Evolutionary conservation across 2,797 vertebrate species (phyloP).

Genomic region (Chiroxiphia lanceolata): DNA sequence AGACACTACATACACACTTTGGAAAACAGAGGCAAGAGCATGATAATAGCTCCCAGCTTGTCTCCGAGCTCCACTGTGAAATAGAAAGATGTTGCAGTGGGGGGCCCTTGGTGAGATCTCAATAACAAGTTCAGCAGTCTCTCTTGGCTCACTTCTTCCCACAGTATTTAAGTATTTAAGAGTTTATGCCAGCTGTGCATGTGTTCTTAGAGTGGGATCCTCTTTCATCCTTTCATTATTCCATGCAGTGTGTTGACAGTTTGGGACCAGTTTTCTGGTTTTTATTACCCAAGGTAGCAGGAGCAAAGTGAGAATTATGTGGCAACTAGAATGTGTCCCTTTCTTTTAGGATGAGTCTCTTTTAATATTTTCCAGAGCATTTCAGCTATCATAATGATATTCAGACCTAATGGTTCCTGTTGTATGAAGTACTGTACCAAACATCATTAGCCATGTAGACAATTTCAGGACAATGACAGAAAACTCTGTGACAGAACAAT

Average conservation of each 20-base stretch:
- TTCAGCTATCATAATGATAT: not conserved
- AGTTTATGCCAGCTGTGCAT: not conserved
- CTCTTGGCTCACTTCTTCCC: not conserved
- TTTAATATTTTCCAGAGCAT: not conserved
- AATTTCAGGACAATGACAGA: not conserved
- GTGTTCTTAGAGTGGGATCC: not conserved
- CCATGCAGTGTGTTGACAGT: not conserved
- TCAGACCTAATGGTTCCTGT: not conserved
- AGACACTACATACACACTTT: not conserved
- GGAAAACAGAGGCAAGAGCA: not conserved
- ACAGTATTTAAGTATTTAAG: not conserved
- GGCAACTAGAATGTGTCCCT: not conserved
- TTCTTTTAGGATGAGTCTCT: not conserved
- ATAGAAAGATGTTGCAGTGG: rapidly evolving
- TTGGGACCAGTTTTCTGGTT: not conserved
- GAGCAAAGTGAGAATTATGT: not conserved
- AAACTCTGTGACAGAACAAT: not conserved
- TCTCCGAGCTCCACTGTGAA: not conserved
- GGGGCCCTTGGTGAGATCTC: not conserved
- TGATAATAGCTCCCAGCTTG: not conserved
- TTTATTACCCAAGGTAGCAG: not conserved
- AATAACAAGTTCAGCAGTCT: not conserved
- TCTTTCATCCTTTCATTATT: not conserved
- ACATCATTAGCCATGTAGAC: not conserved
- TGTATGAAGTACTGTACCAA: not conserved